A percentile compares a stretch with the other conserved stretches of the same genome.
Conservation (phyloP, 1,140 invertebrate species). For the Wiebesia pumilae region DNA sequence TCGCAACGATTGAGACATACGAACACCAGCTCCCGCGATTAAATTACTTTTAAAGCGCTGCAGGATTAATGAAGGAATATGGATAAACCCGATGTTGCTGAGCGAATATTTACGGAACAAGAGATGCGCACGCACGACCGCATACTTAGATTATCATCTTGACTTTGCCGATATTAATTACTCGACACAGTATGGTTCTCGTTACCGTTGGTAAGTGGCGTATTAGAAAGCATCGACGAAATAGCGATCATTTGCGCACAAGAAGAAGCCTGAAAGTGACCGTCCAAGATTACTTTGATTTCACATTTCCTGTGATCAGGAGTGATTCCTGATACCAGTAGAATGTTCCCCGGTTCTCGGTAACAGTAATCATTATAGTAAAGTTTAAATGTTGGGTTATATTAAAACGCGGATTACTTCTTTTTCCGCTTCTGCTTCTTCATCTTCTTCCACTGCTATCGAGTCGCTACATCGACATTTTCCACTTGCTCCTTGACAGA, state of each 20-base stretch:
- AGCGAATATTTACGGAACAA: neutral
- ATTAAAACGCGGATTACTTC: neutral
- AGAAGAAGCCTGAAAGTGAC: conserved; percentile 5
- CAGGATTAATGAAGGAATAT: neutral
- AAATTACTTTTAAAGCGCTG: neutral
- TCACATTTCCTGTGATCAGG: neutral
- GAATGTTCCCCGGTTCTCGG: neutral
- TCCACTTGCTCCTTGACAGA: neutral
- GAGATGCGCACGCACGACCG: neutral
- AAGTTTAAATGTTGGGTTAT: conserved; percentile 9
- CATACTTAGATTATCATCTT: neutral
- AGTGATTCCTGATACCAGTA: neutral
- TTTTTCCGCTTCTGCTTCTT: neutral
- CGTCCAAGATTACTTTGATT: neutral
- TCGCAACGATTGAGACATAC: no score
- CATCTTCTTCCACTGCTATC: no score
- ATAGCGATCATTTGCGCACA: neutral
- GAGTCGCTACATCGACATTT: neutral
- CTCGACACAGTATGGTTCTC: neutral
- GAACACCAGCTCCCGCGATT: no score
- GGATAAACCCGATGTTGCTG: neutral
- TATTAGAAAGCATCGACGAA: conserved; percentile 3
- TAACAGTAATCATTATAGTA: conserved; percentile 6
- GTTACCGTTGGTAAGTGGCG: neutral
- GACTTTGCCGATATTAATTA: neutral